Evolutionary conservation across 2,888 invertebrate species (phyloP).

Genomic region (Lomographa bimaculata): DNA sequence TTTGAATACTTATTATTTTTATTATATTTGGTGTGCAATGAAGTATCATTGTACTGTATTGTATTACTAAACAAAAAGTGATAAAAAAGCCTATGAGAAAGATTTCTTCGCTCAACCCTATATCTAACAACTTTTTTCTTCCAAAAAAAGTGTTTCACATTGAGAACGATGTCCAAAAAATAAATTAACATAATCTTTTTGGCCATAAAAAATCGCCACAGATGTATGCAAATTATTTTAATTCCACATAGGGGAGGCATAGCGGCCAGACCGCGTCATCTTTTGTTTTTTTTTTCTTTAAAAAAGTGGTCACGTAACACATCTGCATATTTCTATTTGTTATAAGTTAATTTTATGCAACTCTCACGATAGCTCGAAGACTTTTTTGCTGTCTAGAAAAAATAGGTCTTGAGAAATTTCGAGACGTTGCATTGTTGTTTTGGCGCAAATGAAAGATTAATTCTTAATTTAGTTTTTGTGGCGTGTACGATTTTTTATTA

Average conservation of each 20-base stretch:
- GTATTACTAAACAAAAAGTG: too few species aligned
- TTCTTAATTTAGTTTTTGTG: slow-evolving; percentile 1
- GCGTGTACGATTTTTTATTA: not conserved
- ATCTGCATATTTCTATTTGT: slow-evolving; percentile 57
- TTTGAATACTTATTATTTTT: too few species aligned
- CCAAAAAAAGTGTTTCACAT: slow-evolving; percentile 56
- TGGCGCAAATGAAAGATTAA: slow-evolving; percentile 15
- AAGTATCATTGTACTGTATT: too few species aligned
- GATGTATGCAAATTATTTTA: slow-evolving; percentile 70
- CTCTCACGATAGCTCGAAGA: slow-evolving; percentile 61
- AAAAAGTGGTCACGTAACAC: slow-evolving; percentile 74
- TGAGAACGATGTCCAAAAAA: slow-evolving; percentile 72
- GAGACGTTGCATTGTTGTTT: slow-evolving; percentile 20
- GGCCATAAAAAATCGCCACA: slow-evolving; percentile 73
- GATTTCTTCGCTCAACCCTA: slow-evolving; percentile 39
- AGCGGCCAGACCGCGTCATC: slow-evolving; percentile 46
- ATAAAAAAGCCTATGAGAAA: slow-evolving; percentile 37
- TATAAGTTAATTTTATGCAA: slow-evolving; percentile 65
- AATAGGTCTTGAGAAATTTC: slow-evolving; percentile 35
- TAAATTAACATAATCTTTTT: slow-evolving; percentile 71
- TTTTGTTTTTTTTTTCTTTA: slow-evolving; percentile 53
- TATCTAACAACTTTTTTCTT: slow-evolving; percentile 43
- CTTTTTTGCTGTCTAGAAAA: slow-evolving; percentile 47
- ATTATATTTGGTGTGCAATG: too few species aligned
- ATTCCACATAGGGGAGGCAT: slow-evolving; percentile 53